These are phyloP conservation scores for Enteromius treurensis DNA, from an alignment of 2,797 vertebrate genomes.

Conservation along the genomic window DNA sequence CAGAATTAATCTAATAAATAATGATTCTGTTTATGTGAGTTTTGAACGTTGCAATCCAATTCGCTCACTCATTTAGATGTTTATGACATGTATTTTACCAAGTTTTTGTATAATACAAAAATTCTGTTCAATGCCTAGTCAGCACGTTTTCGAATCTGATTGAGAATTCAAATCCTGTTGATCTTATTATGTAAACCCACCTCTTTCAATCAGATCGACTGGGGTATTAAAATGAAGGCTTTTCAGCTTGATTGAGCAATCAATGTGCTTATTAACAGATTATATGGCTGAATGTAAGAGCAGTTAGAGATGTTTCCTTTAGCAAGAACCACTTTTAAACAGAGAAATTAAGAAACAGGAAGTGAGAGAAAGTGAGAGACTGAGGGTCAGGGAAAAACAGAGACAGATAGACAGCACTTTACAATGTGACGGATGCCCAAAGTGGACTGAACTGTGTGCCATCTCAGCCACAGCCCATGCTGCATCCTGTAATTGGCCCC, in stretches of 20 bases:
- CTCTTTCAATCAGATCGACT: background rate
- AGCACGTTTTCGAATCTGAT: background rate
- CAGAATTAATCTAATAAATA: background rate
- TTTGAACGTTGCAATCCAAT: background rate
- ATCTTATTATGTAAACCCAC: background rate
- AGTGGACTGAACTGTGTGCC: constrained; percentile 71
- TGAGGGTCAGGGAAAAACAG: constrained; percentile 30
- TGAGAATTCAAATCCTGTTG: background rate
- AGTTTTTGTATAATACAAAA: background rate
- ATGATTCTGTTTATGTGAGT: background rate
- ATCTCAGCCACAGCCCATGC: constrained; percentile 73
- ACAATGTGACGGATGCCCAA: constrained; percentile 71
- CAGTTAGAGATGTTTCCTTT: constrained; percentile 13
- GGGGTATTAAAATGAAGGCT: background rate
- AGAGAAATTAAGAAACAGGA: constrained; percentile 49
- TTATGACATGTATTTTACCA: background rate
- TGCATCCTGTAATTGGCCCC: constrained; percentile 75
- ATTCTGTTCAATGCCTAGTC: background rate
- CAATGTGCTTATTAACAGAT: background rate
- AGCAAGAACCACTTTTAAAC: background rate
- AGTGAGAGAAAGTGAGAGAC: constrained; percentile 71
- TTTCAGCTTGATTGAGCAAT: background rate
- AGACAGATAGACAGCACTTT: constrained; percentile 58
- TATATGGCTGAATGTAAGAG: background rate
- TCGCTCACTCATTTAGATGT: background rate